Evolutionary conservation across 2,888 invertebrate genomes (phyloP).

Genomic region (Oscheius sp.): DNA sequence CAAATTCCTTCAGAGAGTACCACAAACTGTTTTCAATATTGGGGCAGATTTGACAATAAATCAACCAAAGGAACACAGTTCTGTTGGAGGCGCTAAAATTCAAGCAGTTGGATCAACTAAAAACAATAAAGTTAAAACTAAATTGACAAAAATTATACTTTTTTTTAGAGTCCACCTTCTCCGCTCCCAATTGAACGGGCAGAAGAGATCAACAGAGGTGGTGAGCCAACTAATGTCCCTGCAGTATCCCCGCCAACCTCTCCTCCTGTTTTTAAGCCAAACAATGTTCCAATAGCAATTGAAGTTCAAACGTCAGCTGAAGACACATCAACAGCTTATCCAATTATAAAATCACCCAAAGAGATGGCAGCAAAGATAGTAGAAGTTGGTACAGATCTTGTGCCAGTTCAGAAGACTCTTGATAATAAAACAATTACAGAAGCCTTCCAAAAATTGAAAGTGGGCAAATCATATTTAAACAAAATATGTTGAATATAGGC

Average conservation of each 20-base stretch:
- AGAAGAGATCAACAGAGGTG: slow-evolving; percentile 10
- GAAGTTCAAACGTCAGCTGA: not conserved
- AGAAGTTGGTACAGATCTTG: slow-evolving; percentile 16
- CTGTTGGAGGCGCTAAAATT: slow-evolving; percentile 2
- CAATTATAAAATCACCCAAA: not conserved
- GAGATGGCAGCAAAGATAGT: not conserved
- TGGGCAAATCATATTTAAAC: no score
- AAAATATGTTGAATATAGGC: no score
- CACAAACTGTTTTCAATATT: slow-evolving; percentile 22
- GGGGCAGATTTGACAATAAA: slow-evolving; percentile 10
- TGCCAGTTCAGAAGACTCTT: not conserved
- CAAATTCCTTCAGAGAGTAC: not conserved
- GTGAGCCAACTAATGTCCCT: not conserved
- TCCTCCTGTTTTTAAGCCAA: not conserved
- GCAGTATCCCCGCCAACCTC: not conserved
- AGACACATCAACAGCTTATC: not conserved
- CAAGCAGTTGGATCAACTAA: slow-evolving; percentile 7
- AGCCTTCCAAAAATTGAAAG: slow-evolving; percentile 10
- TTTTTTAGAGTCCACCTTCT: not conserved
- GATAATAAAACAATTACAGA: slow-evolving; percentile 4
- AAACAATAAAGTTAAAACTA: not conserved
- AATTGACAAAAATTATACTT: not conserved
- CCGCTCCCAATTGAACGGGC: slow-evolving; percentile 15
- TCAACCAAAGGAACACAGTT: not conserved
- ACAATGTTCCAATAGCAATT: not conserved